Evolutionary conservation across 1,140 invertebrate species (phyloP).

Genomic region (Philopotamus ludificatus): DNA sequence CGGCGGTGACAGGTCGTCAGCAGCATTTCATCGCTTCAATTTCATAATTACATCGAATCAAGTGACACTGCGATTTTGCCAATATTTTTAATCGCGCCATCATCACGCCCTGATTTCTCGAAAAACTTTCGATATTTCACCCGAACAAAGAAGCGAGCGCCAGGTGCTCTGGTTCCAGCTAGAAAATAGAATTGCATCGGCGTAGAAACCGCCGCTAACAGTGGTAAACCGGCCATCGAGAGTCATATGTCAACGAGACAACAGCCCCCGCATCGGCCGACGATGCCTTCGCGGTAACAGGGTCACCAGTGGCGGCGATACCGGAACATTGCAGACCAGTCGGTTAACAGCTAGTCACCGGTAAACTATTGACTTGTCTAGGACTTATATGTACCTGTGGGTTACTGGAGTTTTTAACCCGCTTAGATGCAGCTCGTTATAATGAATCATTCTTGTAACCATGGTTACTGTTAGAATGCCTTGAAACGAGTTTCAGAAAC

Average conservation of each 20-base stretch:
- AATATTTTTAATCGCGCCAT: background rate
- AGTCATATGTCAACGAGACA: no score
- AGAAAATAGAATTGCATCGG: background rate
- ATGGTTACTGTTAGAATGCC: no score
- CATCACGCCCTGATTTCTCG: background rate
- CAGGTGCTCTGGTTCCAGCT: no score
- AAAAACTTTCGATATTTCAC: background rate
- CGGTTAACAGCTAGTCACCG: slow-evolving; percentile 14
- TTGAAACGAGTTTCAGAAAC: no score
- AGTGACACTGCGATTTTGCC: background rate
- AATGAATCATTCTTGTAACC: no score
- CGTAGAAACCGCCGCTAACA: no score
- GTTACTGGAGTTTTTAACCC: slow-evolving; percentile 3
- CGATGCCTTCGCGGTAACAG: slow-evolving; percentile 2
- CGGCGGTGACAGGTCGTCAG: no score
- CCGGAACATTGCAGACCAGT: slow-evolving; percentile 18
- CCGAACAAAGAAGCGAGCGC: no score
- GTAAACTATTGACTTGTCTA: slow-evolving; percentile 4
- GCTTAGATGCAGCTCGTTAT: background rate
- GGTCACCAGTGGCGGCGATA: slow-evolving; percentile 15
- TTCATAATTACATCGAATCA: no score
- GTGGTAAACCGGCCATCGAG: no score
- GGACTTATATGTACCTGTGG: slow-evolving; percentile 8
- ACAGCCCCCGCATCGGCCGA: no score
- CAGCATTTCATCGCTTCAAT: no score